Evolutionary conservation across 2,888 invertebrate genomes (phyloP).

Genomic region (Thymelicus sylvestris): DNA sequence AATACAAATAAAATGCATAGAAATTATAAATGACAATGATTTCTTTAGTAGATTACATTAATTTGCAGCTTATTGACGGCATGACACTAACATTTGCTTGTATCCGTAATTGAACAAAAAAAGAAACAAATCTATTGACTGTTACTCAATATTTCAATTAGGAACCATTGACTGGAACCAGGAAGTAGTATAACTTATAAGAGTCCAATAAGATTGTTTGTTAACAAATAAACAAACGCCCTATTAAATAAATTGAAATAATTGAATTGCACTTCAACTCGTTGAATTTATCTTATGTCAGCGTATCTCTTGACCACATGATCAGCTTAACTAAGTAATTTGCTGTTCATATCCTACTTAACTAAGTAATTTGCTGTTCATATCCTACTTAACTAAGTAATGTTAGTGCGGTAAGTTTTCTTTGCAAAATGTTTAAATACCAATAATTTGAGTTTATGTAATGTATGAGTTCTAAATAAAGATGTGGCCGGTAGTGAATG

Average conservation of each 20-base stretch:
- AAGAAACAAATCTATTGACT: neutral
- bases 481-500: too few relatives aligned
- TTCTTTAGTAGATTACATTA: too few relatives aligned
- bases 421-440: too few relatives aligned
- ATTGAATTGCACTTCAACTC: neutral
- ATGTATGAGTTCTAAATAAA: too few relatives aligned
- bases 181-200: neutral
- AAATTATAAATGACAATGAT: too few relatives aligned
- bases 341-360: too few relatives aligned
- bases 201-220: neutral
- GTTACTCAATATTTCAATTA: neutral
- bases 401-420: too few relatives aligned
- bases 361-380: neutral
- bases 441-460: too few relatives aligned
- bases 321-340: conserved; percentile 1
- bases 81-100: neutral
- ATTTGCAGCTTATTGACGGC: too few relatives aligned
- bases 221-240: neutral
- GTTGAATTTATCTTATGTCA: neutral
- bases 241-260: neutral
- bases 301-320: neutral
- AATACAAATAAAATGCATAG: too few relatives aligned
- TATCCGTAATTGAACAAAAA: conserved; percentile 1
- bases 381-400: too few relatives aligned
- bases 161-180: neutral